These are phyloP conservation scores for Clarias magur DNA, from an alignment of 2,113 vertebrate genomes.

Conservation along the genomic window DNA sequence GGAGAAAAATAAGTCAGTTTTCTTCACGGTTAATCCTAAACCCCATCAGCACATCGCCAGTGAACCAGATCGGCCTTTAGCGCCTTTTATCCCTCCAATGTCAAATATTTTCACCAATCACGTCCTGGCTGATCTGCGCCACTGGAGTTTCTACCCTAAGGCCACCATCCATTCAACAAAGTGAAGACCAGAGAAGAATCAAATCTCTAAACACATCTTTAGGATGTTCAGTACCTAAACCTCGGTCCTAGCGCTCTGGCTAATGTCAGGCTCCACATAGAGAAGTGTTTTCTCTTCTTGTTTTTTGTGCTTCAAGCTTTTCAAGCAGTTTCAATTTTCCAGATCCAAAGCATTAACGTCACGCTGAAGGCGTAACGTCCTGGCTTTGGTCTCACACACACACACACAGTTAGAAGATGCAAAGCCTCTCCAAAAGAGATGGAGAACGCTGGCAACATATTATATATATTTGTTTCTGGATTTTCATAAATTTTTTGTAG, in stretches of 20 bases:
- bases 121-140: background rate
- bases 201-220: background rate
- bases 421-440: background rate
- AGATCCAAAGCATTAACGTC: background rate
- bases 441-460: background rate
- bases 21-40: background rate
- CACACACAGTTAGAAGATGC: background rate
- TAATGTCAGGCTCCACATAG: background rate
- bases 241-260: background rate
- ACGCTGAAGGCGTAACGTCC: background rate
- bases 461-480: no score
- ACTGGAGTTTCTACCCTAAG: background rate
- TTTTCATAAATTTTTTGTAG: background rate
- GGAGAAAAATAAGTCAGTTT: background rate
- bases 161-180: no score
- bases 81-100: no score
- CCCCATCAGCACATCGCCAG: background rate
- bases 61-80: background rate
- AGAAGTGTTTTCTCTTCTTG: no score
- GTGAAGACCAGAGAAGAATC: background rate
- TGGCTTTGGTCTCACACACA: background rate
- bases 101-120: no score
- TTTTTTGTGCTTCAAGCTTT: no score
- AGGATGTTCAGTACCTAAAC: background rate
- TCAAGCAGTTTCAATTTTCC: no score